Base-by-base conservation (phyloP, 37 sponge, comb jelly and placozoan species). In the Petrosia ficiformis region DNA sequence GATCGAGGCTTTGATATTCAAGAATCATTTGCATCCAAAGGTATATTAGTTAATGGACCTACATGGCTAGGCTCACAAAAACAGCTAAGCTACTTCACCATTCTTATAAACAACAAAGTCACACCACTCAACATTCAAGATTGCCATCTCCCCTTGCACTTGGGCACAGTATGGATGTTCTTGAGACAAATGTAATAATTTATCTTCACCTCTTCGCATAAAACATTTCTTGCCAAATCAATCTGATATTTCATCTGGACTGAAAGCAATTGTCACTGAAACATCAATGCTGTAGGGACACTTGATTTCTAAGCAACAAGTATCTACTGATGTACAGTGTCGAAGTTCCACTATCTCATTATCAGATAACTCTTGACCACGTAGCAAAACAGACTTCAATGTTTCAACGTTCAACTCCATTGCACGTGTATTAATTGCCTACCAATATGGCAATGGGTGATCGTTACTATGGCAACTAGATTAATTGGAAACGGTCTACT, bases 101-200 rank as follows among this genome's bases (percentile, higher is more conserved):
- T 16, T 35, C 14, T 25, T 72, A 22, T 42, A 72, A 35, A 72
- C 63, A 61, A 61, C 63, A 61, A 61, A 61, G 28, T 61, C 63
- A n/a, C 63, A 75, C 76, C 63, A 59, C 42, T 67, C 68, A 25
- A 77, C 48, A 5, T 77, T 48, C 54, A 66, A 19, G 8, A 77
- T 66, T 16, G 78, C 78, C 68, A 77, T 77, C 29, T 77, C 68
- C 36, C 78, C 78, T 77, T 77, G 78, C 30, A 77, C 78, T 65
- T 77, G 78, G 16, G 68, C 67, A 67, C 66, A 77, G 68, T 77
- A 77, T 38, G 22, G 8, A 40, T 67, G 68, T 6, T 6, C 19
- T 67, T 22, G 5, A 16, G 22, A 4, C 48, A 77, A 41, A 66
- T 32, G 42, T 10, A 66, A 31, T 31, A 38, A 11, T 4, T 34